Evolutionary conservation across 2,113 vertebrate genomes (phyloP).

Genomic region (Collichthys lucidus): DNA sequence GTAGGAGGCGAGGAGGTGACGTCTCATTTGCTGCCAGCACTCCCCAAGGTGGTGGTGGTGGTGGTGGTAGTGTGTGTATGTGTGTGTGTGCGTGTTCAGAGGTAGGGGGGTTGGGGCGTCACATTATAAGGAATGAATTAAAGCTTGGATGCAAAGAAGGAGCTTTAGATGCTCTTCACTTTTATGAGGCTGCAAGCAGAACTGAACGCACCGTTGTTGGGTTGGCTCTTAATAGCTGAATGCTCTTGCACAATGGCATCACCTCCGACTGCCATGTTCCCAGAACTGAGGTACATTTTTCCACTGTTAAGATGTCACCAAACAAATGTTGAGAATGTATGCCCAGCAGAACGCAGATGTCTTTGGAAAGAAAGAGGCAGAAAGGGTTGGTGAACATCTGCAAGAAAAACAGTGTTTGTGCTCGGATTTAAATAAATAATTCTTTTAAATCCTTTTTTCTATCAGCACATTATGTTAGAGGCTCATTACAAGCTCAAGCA

Average conservation of each 20-base stretch:
- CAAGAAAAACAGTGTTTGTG: conserved; percentile 6
- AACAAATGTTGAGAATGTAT: conserved; percentile 59
- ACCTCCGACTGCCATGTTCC: conserved; percentile 64
- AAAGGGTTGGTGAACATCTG: conserved; percentile 27
- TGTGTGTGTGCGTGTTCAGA: background rate
- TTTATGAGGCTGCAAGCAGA: conserved; percentile 71
- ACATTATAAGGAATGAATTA: conserved; percentile 79
- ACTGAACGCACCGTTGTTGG: conserved; percentile 53
- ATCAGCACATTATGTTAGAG: background rate
- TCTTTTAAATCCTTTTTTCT: background rate
- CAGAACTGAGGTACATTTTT: conserved; percentile 74
- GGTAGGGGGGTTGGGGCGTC: conserved; percentile 38
- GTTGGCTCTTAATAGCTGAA: conserved; percentile 63
- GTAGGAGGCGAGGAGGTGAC: conserved; percentile 69
- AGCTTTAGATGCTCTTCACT: conserved; percentile 72
- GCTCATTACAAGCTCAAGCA: background rate
- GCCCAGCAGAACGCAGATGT: conserved; percentile 60
- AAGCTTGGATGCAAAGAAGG: conserved; percentile 68
- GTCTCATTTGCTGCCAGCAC: conserved; percentile 75
- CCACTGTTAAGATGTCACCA: conserved; percentile 65
- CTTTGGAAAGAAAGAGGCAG: conserved; percentile 44
- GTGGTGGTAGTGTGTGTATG: conserved; percentile 4
- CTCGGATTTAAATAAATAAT: background rate
- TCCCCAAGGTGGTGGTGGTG: conserved; percentile 67
- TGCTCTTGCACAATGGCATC: conserved; percentile 60